Base-by-base conservation (phyloP, 1,140 invertebrate species). In the Rhopalosiphum maidis region DNA sequence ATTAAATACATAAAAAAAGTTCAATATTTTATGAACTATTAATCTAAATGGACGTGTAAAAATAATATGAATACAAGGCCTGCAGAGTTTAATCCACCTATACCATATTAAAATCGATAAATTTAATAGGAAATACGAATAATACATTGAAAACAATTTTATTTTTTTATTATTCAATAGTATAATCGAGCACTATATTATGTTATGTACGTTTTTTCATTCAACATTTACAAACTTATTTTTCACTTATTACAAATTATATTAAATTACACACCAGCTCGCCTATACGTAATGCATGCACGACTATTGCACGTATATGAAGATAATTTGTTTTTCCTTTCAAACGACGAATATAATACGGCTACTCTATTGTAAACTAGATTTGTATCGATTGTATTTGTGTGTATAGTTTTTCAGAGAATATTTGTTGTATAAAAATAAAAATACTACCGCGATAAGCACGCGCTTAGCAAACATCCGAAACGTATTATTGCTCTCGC, bases 371-470 rank as follows among this genome's bases (percentile, higher is more conserved):
- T 87, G 48, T 48, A 51, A 51, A 88, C 86, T 88, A 88, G 86
- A 88, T 88, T 51, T 51, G 86, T 35, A 88, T 88, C n/a, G 18
- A 35, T n/a, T 30, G 48, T 35, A 43, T 88, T 51, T 35, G 21
- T 51, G 46, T 51, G 15, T 2, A 46, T 11, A 21, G 46, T 51
- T 87, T 46, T n/a, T 46, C 30, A 48, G 30, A 48, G 30, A 43
- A 87, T 35, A 54, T 87, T 51, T 21, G n/a, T 35, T 30, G 21
- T 41, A 41, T 85, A 35, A 51, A 88, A 88, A 51, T 51, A 35
- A 35, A n/a, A 48, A n/a, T 88, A 87, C 43, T 48, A 87, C 86
- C 86, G 86, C 30, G 43, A 87, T 87, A 87, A 48, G 43, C 86
- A 41, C 46, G 86, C n/a, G 86, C n/a, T 88, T 46, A 86, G 37